Evolutionary conservation across 2,797 vertebrate species (phyloP).

Genomic region (Cephalopachus bancanus): DNA sequence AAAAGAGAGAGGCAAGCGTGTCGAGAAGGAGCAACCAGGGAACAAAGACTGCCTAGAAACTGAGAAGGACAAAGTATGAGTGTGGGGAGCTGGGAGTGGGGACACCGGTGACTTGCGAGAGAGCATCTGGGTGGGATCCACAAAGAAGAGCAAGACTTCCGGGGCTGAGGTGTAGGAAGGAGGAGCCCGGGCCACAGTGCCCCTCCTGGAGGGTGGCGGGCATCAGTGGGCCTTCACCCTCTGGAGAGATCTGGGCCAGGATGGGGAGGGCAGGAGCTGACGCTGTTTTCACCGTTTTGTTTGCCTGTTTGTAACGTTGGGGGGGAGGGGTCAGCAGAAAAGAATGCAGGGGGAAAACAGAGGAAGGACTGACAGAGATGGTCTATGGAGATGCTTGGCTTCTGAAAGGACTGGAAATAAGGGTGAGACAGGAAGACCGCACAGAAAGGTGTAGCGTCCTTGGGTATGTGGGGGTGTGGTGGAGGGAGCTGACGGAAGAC

Average conservation of each 20-base stretch:
- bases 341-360: background rate
- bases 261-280: background rate
- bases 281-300: background rate
- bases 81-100: rapidly evolving
- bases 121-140: too few relatives aligned
- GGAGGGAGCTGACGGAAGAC: background rate
- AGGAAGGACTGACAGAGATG: background rate
- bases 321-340: background rate
- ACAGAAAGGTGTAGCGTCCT: background rate
- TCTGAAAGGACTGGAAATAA: background rate
- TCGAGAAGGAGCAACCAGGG: background rate
- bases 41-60: background rate
- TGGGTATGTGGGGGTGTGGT: too few relatives aligned
- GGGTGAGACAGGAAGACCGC: background rate
- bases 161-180: too few relatives aligned
- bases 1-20: background rate
- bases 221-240: too few relatives aligned
- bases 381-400: background rate
- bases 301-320: background rate
- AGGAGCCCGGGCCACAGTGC: too few relatives aligned
- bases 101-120: too few relatives aligned
- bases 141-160: background rate
- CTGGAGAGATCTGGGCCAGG: background rate
- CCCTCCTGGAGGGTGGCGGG: background rate
- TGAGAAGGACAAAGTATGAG: background rate